phyloP scores from a whole-genome alignment of 2,797 vertebrate species.

The Pantherophis alleghaniensis region DNA sequence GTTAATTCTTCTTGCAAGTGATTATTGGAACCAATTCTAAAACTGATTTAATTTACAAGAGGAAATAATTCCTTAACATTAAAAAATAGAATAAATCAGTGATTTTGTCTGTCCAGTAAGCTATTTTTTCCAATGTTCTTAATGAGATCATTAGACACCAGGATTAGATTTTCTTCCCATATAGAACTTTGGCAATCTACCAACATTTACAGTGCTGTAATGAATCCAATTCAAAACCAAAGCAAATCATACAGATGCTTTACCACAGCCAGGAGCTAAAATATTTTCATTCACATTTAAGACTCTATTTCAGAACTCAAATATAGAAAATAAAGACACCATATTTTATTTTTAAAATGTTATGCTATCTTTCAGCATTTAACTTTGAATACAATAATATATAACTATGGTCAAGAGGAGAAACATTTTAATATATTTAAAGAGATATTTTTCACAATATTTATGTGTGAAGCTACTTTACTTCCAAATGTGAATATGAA shows the following conservation, averaged over 20 bases:
- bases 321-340: background rate
- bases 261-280: background rate
- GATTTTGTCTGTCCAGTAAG: background rate
- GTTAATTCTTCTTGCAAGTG: background rate
- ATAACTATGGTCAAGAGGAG: background rate
- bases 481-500: background rate
- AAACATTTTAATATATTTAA: background rate
- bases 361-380: background rate
- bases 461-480: background rate
- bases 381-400: background rate
- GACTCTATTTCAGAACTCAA: background rate
- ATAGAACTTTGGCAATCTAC: background rate
- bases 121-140: background rate
- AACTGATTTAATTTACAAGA: background rate
- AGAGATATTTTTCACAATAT: background rate
- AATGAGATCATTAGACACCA: background rate
- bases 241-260: background rate
- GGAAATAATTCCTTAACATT: background rate
- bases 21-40: background rate
- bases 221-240: background rate
- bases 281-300: background rate
- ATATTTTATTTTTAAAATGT: background rate
- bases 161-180: background rate
- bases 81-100: background rate
- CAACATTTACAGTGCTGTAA: background rate